Evolutionary conservation across 2,888 invertebrate genomes (phyloP), one percentile per base, ranked within the genome.

Genomic region (Drosophila demipolita): DNA sequence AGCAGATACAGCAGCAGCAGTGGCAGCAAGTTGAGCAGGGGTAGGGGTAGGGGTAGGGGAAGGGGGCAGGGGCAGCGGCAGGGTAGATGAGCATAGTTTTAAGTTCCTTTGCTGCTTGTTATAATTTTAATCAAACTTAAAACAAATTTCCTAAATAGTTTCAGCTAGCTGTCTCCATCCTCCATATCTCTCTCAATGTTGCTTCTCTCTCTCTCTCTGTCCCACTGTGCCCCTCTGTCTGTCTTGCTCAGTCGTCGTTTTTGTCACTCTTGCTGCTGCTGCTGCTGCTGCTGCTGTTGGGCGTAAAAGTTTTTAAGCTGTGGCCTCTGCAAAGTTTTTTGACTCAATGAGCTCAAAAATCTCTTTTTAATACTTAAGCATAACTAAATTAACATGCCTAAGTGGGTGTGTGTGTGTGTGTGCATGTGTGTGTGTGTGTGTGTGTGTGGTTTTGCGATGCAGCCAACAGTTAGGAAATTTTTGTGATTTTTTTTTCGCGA

Each of bases 291-390:
- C 50, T 54, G 36, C 26, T 49, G 23, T 35, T 67, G 65, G 55
- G 78, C 65, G 60, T 35, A 69, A 80, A 75, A 82, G 68, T 78
- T 80, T 77, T 67, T 78, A 78, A 78, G 79, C 80, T 79, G 77
- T 58, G 78, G 78, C 78, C 78, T 80, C 71, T 76, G 71, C 26
- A 74, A 83, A 84, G 64, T 87, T 86, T 82, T 79, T 86, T 80
- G 80, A 76, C 84, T 82, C 82, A 90, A 90, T 90, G 87, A 90
- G 90, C 90, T 88, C 73, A 83, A 80, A 83, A 88, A 90, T 89
- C 89, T 88, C 87, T 85, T 90, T 88, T 90, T 89, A 90, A 89
- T 88, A 84, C 84, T 88, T 87, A 81, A 78, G 81, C 87, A 84
- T 84, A 89, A 90, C 89, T 79, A 89, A 88, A 88, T 90, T 89